Percentiles rank a stretch among this genome's conserved stretches.
These are phyloP conservation scores for Vandiemenella viatica DNA, from an alignment of 2,888 invertebrate genomes.

Conservation along the genomic window DNA sequence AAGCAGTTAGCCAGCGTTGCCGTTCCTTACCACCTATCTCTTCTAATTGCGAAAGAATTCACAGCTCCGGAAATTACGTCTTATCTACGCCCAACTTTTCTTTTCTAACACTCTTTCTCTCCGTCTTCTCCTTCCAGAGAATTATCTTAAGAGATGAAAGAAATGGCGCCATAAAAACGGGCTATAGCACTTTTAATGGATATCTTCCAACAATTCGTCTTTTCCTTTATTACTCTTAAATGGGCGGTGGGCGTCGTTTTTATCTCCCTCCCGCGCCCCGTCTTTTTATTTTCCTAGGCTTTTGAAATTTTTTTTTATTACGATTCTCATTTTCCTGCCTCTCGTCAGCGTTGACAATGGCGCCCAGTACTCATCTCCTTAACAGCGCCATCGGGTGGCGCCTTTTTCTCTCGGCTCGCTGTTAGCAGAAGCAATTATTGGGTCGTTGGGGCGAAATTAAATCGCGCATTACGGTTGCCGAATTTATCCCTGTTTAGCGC, in stretches of 20 bases:
- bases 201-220: not conserved
- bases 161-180: not conserved
- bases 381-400: too few relatives aligned
- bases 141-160: not conserved
- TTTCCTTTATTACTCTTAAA: not conserved
- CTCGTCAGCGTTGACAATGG: not conserved
- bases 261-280: not conserved
- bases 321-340: not conserved
- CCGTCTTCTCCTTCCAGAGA: not conserved
- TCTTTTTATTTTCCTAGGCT: too few relatives aligned
- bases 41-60: not conserved
- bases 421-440: constrained; percentile 15
- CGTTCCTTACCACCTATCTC: not conserved
- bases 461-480: constrained; percentile 2
- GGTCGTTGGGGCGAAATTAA: constrained; percentile 15
- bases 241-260: not conserved
- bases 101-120: not conserved
- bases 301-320: too few relatives aligned
- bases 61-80: not conserved
- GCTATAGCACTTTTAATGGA: not conserved
- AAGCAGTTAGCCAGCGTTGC: not conserved
- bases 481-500: not conserved
- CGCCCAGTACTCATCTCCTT: not conserved
- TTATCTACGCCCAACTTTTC: not conserved
- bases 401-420: constrained; percentile 3